Percentiles rank a stretch among this genome's conserved stretches.
Evolutionary conservation across 2,113 vertebrate species (phyloP).

Genomic region (Tylochromis polylepis): DNA sequence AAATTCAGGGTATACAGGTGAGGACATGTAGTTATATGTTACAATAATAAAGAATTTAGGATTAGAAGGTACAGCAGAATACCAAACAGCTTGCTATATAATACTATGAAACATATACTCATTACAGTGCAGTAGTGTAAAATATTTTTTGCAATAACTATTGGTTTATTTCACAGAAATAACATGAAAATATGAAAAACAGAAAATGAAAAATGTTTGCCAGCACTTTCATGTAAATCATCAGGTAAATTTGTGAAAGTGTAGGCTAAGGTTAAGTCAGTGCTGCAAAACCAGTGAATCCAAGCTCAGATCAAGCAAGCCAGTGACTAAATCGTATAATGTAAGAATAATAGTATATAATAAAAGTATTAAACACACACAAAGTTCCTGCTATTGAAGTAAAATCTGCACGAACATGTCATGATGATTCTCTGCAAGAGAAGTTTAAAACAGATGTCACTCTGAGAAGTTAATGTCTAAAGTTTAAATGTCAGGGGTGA

Average conservation of each 20-base stretch:
- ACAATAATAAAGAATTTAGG: background rate
- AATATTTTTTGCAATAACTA: background rate
- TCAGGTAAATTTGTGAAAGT: background rate
- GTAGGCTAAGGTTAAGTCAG: background rate
- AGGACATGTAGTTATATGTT: background rate
- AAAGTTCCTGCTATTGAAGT: background rate
- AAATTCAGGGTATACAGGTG: background rate
- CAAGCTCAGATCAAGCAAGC: background rate
- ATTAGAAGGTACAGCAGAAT: background rate
- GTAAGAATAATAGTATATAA: background rate
- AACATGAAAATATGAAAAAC: background rate
- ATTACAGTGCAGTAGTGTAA: background rate
- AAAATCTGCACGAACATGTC: background rate
- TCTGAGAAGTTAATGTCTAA: background rate
- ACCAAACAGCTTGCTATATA: background rate
- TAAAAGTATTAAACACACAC: background rate
- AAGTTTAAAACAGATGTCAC: constrained; percentile 33
- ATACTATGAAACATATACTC: background rate
- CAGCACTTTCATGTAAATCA: background rate
- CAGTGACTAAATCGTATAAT: rapidly evolving
- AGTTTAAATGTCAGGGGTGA: constrained; percentile 25
- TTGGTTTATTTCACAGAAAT: background rate
- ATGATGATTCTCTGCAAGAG: background rate
- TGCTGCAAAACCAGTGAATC: background rate
- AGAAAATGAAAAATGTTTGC: background rate